Evolutionary conservation across 92 coral and sea anemone genomes (phyloP), one percentile per base, ranked within the genome.

Genomic region (Siderastrea siderea): DNA sequence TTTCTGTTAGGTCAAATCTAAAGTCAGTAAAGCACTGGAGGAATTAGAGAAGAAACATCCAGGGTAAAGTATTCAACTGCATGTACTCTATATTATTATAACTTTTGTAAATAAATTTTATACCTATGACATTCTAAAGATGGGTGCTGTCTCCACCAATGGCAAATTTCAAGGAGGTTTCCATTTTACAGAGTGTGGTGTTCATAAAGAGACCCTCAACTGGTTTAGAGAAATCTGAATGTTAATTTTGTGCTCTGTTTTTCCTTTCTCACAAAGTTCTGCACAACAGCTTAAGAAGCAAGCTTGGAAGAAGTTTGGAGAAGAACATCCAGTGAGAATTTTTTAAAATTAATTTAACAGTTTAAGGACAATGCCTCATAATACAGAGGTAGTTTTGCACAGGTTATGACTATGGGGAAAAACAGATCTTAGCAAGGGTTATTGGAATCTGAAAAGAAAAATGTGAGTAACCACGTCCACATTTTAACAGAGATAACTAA

Each of bases 261-360:
- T 1, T 46, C 43, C 38, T 11, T 8, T n/a, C 1, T 48, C 3
- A 3, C 38, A 47, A 62, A 96, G 98, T 57, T 89, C 92, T 76
- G 96, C 84, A n/a, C 96, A 97, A 71, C 93, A 97, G 68, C 68
- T 97, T 52, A 94, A 91, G 80, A 96, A 92, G 73, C 88, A 92
- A 43, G 97, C 98, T 14, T 95, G 98, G 99, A 92, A 92, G 83
- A 93, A 92, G 82, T 97, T 94, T 87, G 98, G 99, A 2, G 93
- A 91, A 59, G 97, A 97, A 55, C 98, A 97, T 67, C 98, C 97
- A 16, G 99, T 97, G 80, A 82, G 69, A 55, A 91, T 70, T 16
- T 54, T 19, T 26, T 6, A 5, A 9, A 47, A 6, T 11, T 52
- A 13, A 0, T 26, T 26, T 26, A 26, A 26, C 38, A 26, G 38